phyloP scores from a whole-genome alignment of 2,797 vertebrate genomes.

The Oreortyx pictus region DNA sequence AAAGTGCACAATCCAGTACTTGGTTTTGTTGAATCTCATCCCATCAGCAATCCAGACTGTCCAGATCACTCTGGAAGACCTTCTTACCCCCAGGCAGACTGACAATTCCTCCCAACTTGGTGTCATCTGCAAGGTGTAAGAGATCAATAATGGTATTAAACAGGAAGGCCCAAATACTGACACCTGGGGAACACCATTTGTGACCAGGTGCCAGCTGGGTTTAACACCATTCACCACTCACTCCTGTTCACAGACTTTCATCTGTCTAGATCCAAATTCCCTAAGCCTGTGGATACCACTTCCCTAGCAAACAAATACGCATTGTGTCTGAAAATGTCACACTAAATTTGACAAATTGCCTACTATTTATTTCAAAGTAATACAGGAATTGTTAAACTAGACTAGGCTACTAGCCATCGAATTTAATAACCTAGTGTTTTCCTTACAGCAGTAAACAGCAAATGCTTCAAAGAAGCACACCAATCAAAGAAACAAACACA shows the following conservation, averaged over 20 bases:
- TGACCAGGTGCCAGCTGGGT: too few species aligned
- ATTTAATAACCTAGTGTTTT: not conserved
- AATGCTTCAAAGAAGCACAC: not conserved
- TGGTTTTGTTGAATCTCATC: too few species aligned
- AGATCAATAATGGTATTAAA: too few species aligned
- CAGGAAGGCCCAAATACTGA: too few species aligned
- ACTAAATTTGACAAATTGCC: not conserved
- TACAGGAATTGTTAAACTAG: not conserved
- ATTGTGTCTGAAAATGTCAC: not conserved
- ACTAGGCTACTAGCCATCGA: not conserved
- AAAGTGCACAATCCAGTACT: too few species aligned
- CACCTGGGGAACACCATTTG: too few species aligned
- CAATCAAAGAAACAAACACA: not conserved
- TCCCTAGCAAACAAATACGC: not conserved
- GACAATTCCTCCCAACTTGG: too few species aligned
- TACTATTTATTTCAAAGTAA: not conserved
- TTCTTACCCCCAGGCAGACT: too few species aligned
- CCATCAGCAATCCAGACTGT: too few species aligned
- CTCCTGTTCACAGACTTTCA: not conserved
- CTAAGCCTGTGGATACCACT: not conserved
- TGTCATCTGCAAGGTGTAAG: too few species aligned
- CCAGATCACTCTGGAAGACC: too few species aligned
- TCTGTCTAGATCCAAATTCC: not conserved
- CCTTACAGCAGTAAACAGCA: not conserved
- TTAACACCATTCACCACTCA: too few species aligned